Conservation (phyloP, 35 echinoderm and acorn worm genomes). For the Heliocidaris tuberculata region DNA sequence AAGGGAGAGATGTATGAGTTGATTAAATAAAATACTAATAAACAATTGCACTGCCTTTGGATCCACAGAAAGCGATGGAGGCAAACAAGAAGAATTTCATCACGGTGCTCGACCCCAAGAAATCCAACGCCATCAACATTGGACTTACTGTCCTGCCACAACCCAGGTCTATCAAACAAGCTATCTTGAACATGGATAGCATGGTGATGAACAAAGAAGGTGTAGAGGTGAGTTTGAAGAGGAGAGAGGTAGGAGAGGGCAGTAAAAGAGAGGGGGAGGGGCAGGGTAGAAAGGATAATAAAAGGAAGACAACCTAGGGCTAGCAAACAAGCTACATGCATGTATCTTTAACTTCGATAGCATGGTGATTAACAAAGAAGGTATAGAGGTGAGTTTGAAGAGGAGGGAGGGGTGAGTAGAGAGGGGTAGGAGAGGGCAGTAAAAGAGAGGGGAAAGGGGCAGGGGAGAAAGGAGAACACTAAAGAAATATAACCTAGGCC, state of each 20-base stretch:
- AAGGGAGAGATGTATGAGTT: not conserved
- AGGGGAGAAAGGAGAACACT: too few species aligned
- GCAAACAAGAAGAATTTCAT: conserved; percentile 89
- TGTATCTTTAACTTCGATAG: too few species aligned
- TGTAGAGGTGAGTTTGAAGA: conserved; percentile 73
- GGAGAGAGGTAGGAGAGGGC: not conserved
- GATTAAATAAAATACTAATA: not conserved
- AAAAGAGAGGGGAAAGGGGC: too few species aligned
- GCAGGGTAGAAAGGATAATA: too few species aligned
- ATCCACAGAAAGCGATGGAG: conserved; percentile 78
- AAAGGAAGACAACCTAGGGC: too few species aligned
- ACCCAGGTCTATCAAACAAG: conserved; percentile 84
- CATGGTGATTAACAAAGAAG: too few species aligned
- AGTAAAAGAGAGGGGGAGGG: not conserved
- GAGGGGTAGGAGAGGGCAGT: too few species aligned
- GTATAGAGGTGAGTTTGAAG: too few species aligned
- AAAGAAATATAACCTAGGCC: too few species aligned
- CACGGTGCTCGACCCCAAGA: conserved; percentile 80
- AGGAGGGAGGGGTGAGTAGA: too few species aligned
- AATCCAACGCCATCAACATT: conserved; percentile 98
- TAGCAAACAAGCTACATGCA: too few species aligned
- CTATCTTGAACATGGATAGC: conserved; percentile 94
- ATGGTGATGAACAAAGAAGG: conserved; percentile 90
- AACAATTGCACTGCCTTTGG: not conserved
- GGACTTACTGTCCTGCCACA: conserved; percentile 91